Conservation (phyloP, 1,140 invertebrate genomes). For the Pantala flavescens region DNA sequence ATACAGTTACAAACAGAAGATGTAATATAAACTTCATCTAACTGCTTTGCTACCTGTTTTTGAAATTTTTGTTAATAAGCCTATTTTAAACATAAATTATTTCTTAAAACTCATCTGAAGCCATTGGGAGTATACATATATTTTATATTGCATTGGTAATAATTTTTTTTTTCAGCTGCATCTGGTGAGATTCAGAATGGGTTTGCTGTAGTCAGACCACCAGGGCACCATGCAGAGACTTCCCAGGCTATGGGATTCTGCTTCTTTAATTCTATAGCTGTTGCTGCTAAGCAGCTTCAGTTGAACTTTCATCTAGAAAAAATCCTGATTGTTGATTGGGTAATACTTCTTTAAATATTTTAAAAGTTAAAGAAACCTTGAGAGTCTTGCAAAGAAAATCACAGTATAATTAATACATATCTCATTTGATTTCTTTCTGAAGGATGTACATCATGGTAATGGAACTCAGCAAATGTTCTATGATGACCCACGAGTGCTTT, state of each 20-base stretch:
- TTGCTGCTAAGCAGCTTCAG: conserved; percentile 83
- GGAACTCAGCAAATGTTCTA: conserved; percentile 99
- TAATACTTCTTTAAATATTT: conserved; percentile 30
- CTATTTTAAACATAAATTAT: no score
- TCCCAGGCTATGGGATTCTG: conserved; percentile 99
- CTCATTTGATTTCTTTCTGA: conserved; percentile 25
- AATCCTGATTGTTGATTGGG: conserved; percentile 96
- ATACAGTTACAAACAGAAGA: no score
- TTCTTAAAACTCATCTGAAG: no score
- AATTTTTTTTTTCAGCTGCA: conserved; percentile 42
- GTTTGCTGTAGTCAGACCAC: conserved; percentile 94
- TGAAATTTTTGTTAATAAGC: no score
- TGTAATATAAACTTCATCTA: no score
- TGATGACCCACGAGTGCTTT: conserved; percentile 86
- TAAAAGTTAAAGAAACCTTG: background rate
- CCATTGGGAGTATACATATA: no score
- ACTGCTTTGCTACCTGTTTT: no score
- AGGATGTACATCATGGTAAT: conserved; percentile 99
- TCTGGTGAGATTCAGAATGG: conserved; percentile 80
- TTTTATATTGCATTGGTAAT: no score
- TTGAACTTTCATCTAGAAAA: conserved; percentile 73
- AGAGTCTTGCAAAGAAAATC: background rate
- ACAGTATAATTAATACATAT: background rate
- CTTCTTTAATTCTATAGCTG: conserved; percentile 99
- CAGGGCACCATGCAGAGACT: conserved; percentile 95